phyloP scores from a whole-genome alignment of 2,888 invertebrate genomes.

The Callyntrura sp. region DNA sequence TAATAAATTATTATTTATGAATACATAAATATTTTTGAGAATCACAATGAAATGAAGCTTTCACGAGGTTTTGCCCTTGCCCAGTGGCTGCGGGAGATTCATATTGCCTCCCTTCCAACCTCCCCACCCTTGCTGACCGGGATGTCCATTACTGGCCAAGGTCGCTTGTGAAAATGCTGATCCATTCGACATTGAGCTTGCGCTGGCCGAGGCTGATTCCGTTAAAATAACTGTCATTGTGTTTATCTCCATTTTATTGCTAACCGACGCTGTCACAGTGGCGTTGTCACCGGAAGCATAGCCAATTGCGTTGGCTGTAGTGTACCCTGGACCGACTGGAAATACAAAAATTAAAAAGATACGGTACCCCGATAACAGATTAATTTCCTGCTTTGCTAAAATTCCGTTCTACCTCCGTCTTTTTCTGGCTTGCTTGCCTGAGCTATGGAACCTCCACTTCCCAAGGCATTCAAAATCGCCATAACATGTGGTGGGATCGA shows the following conservation, averaged over 20 bases:
- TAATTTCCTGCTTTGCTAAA: background rate
- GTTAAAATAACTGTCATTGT: slow-evolving; percentile 52
- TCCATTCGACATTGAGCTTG: slow-evolving; percentile 44
- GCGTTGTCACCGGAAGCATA: slow-evolving; percentile 67
- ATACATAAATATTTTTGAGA: too few species aligned
- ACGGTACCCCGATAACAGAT: too few species aligned
- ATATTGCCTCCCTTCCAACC: slow-evolving; percentile 11
- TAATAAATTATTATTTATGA: too few species aligned
- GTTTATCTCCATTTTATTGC: slow-evolving; percentile 60
- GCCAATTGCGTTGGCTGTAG: slow-evolving; percentile 66
- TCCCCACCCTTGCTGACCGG: background rate
- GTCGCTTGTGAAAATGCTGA: slow-evolving; percentile 61
- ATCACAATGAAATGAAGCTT: too few species aligned
- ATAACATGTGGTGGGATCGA: slow-evolving; percentile 51
- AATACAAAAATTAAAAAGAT: too few species aligned
- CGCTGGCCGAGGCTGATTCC: slow-evolving; percentile 46
- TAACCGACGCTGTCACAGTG: slow-evolving; percentile 53
- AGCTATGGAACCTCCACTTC: slow-evolving; percentile 65
- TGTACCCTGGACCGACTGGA: slow-evolving; percentile 52
- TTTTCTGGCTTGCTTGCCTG: slow-evolving; percentile 71
- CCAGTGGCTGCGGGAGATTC: background rate
- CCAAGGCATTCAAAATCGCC: slow-evolving; percentile 54
- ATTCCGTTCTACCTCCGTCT: slow-evolving; percentile 43
- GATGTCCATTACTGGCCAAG: slow-evolving; percentile 36
- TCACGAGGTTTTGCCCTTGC: too few species aligned